Evolutionary conservation across 2,888 invertebrate genomes (phyloP), one percentile per base, ranked within the genome.

Genomic region (Coleophora flavipennella): DNA sequence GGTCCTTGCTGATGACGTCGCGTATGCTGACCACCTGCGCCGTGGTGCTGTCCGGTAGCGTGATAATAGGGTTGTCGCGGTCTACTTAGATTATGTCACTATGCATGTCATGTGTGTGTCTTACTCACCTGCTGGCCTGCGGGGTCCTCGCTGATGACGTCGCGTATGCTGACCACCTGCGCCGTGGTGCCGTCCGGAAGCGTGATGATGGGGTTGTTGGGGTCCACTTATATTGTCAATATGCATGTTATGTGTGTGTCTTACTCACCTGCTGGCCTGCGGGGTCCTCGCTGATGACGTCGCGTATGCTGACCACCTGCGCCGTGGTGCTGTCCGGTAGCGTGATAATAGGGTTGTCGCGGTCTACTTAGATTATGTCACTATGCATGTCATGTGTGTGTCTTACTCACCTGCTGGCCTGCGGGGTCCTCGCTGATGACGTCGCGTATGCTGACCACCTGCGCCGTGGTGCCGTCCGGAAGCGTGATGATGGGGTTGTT

Each of bases 151-250:
- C n/a, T n/a, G n/a, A n/a, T n/a, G n/a, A n/a, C n/a, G n/a, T n/a
- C n/a, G n/a, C n/a, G n/a, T n/a, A n/a, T n/a, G n/a, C n/a, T n/a
- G n/a, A n/a, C n/a, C n/a, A n/a, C n/a, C n/a, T n/a, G 92, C 45
- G 97, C 97, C 48, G 98, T 94, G 8, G 96, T 93, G 47, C 97
- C 97, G 86, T 98, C 97, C 1, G 97, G 94, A 85, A 97, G 97
- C 57, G 94, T 96, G 75, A 97, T 96, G 7, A 96, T 96, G n/a
- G n/a, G n/a, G n/a, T n/a, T n/a, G n/a, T n/a, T n/a, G n/a, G n/a
- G n/a, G n/a, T n/a, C n/a, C n/a, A n/a, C n/a, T n/a, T n/a, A n/a
- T n/a, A n/a, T n/a, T n/a, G n/a, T n/a, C n/a, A n/a, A n/a, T n/a
- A n/a, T n/a, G n/a, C n/a, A n/a, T n/a, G n/a, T n/a, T n/a, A n/a